phyloP scores from a whole-genome alignment of 2,888 invertebrate species.

The Capitulum mitella region DNA sequence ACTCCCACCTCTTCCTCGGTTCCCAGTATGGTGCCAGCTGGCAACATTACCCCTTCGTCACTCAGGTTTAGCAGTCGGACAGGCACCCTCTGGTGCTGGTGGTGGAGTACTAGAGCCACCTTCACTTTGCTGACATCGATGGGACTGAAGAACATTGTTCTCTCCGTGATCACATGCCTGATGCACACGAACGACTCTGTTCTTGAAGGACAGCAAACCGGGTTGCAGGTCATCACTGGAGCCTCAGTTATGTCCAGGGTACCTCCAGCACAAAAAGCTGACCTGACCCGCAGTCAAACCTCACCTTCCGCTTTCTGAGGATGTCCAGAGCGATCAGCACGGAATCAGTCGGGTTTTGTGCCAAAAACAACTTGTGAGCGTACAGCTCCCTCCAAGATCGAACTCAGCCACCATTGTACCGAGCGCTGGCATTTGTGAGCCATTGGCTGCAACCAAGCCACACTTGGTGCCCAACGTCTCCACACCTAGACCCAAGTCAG shows the following conservation, averaged over 20 bases:
- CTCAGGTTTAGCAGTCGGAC: no score
- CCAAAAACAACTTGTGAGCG: not conserved
- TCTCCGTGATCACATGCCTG: no score
- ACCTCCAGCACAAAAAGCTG: not conserved
- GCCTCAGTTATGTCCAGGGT: not conserved
- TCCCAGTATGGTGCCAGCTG: no score
- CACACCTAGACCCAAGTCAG: not conserved
- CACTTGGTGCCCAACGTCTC: not conserved
- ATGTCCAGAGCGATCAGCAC: not conserved
- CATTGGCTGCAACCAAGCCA: not conserved
- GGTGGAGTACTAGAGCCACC: no score
- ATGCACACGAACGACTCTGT: not conserved
- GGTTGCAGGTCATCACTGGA: not conserved
- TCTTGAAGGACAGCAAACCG: not conserved
- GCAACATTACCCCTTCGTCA: no score
- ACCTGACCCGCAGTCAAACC: not conserved
- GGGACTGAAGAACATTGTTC: no score
- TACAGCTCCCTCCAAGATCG: not conserved
- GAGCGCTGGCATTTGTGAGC: not conserved
- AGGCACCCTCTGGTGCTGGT: no score
- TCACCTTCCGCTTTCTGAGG: not conserved
- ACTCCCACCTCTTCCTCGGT: no score
- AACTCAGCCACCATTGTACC: not conserved
- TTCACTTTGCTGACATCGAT: no score
- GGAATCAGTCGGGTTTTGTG: not conserved